Conservation (phyloP, 53 echinoderm and acorn worm species). For the Apostichopus leukothele region DNA sequence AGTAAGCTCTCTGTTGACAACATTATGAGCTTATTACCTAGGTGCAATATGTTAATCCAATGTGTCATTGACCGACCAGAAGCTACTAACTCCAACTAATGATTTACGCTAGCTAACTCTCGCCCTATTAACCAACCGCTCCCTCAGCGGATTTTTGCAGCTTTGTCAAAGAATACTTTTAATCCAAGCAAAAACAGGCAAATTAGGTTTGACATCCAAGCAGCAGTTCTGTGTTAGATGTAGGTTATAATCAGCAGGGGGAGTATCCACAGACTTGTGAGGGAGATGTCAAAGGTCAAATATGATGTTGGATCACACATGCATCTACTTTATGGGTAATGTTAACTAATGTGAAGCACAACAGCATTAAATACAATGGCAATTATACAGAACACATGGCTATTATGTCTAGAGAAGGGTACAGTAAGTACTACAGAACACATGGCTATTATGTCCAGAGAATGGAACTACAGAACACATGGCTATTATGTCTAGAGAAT, state of each 20-base stretch:
- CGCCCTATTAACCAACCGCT: background rate
- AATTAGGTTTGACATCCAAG: slow-evolving; percentile 27
- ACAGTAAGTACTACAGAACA: no score
- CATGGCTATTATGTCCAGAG: no score
- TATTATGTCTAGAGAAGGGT: no score
- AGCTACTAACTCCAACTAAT: background rate
- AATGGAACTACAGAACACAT: no score
- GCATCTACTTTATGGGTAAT: no score
- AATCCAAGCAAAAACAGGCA: background rate
- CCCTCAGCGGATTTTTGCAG: background rate
- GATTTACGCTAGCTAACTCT: background rate
- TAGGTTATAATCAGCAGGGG: slow-evolving; percentile 28
- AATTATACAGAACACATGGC: no score
- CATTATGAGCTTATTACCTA: no score
- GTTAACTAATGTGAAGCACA: no score
- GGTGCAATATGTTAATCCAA: background rate
- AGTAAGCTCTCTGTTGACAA: no score
- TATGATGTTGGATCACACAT: no score
- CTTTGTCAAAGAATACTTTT: background rate
- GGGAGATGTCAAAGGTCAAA: background rate
- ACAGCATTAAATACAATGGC: no score
- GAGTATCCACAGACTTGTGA: background rate
- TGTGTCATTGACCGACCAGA: background rate
- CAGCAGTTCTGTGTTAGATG: slow-evolving; percentile 8
- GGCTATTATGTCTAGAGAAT: no score